Conservation (phyloP, 2,113 vertebrate species). For the Brevimyrus niger region DNA sequence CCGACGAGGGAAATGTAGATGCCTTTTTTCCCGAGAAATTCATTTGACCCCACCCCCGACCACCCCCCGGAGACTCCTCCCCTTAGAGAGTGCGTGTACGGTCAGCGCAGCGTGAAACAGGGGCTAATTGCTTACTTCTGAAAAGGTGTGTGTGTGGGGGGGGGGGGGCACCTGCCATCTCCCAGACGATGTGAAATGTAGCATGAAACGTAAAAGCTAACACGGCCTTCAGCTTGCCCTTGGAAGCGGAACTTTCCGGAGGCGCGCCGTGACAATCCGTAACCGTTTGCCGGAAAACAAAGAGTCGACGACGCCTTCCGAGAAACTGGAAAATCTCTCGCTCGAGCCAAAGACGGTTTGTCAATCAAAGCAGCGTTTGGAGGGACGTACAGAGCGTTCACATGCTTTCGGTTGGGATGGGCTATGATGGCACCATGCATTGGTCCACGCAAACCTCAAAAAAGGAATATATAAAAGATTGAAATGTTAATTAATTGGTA, state of each 20-base stretch:
- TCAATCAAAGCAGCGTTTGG: not conserved
- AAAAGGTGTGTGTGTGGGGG: not conserved
- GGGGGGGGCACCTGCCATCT: constrained; percentile 37
- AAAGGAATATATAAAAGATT: not conserved
- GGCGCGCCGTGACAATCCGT: not conserved
- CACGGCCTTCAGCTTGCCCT: constrained; percentile 28
- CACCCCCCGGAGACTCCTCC: not conserved
- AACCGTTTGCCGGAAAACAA: not conserved
- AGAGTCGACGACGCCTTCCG: not conserved
- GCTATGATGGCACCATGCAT: not conserved
- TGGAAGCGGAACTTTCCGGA: not conserved
- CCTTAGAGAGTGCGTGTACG: constrained; percentile 10
- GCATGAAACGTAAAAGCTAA: constrained; percentile 42
- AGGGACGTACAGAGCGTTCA: not conserved
- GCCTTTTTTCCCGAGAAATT: not conserved
- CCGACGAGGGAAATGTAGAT: not conserved
- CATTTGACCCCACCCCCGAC: not conserved
- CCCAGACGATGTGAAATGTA: constrained; percentile 41
- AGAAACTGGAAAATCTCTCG: not conserved
- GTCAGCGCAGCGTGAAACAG: constrained; percentile 38
- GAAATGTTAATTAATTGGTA: not conserved
- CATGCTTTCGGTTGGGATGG: not conserved
- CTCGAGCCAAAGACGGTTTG: not conserved
- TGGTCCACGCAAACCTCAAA: not conserved
- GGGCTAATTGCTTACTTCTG: constrained; percentile 36